Evolutionary conservation across 2,888 invertebrate genomes (phyloP), one percentile per base, ranked within the genome.

Genomic region (Andrena dorsata): DNA sequence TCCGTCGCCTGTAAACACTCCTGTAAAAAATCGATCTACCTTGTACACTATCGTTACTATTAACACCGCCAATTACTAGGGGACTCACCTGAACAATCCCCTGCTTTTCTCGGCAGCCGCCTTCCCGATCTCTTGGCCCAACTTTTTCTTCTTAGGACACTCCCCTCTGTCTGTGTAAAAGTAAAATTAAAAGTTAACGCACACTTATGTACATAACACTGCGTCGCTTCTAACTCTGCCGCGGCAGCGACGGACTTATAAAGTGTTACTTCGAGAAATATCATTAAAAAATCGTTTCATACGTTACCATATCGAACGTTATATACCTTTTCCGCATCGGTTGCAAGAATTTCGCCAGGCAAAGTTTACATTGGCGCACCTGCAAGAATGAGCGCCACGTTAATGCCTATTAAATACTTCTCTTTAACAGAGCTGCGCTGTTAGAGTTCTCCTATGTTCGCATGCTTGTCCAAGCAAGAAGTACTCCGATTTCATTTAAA

Each of bases 81-180:
- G 20, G 10, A 32, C 56, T 70, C 91, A 93, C 94, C 94, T 93
- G 76, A 97, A 97, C 80, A 99, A 95, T n/a, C 99, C 99, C 89
- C 98, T 96, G 91, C 98, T 98, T 94, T 99, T 99, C 94, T 99
- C 99, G 0, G 99, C 99, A 49, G 99, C 98, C 28, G 97, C 98
- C 95, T 99, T 99, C 3, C 99, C 99, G 89, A 99, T 99, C 95
- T 99, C 99, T 80, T 98, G 98, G 0, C 99, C 98, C 66, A 98
- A 95, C 94, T 98, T 98, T 94, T 97, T 98, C 94, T 97, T 97
- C 90, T 95, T 95, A n/a, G 94, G 93, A 72, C 92, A 93, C 86
- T 94, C 94, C 74, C 93, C 94, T 89, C 94, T 94, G 84, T 94
- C 94, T 94, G 84, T 49, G 84, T 26, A 2, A 88, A 80, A 72